A percentile compares a stretch with the other conserved stretches of the same genome.
Evolutionary conservation across 1,140 invertebrate species (phyloP).

Genomic region (Triops cancriformis): DNA sequence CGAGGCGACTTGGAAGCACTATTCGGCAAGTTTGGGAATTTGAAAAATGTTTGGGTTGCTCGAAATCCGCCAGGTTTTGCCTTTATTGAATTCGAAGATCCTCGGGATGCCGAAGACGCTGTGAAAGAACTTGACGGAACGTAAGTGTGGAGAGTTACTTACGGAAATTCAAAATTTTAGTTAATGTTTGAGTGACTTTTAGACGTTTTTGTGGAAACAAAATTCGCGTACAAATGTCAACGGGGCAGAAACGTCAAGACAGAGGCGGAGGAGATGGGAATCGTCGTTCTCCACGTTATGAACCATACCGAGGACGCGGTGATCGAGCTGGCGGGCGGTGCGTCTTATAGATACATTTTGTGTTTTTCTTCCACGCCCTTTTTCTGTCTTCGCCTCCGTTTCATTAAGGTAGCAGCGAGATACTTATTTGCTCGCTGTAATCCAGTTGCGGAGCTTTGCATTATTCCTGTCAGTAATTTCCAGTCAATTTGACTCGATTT

Average conservation of each 20-base stretch:
- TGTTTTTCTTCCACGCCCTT: not conserved
- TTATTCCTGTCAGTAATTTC: not conserved
- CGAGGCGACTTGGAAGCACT: slow-evolving; percentile 85
- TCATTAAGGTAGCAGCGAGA: not conserved
- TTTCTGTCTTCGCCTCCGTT: not conserved
- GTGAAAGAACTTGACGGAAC: slow-evolving; percentile 62
- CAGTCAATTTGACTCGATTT: not conserved
- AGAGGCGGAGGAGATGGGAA: slow-evolving; percentile 44
- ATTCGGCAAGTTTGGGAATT: slow-evolving; percentile 82
- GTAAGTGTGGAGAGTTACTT: slow-evolving; percentile 36
- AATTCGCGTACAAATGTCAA: slow-evolving; percentile 70
- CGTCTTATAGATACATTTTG: not conserved
- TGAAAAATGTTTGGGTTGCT: slow-evolving; percentile 96
- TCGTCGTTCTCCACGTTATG: not conserved
- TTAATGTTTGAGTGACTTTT: slow-evolving; percentile 16
- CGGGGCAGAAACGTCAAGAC: slow-evolving; percentile 48
- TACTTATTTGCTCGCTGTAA: not conserved
- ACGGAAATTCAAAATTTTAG: not conserved
- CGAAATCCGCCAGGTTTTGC: slow-evolving; percentile 90
- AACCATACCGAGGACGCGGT: not conserved
- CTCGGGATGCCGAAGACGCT: slow-evolving; percentile 84
- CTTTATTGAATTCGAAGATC: slow-evolving; percentile 67
- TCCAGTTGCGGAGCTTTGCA: not conserved
- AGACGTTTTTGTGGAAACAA: slow-evolving; percentile 51
- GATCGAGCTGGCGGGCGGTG: not conserved